phyloP scores from a whole-genome alignment of 2,113 vertebrate genomes.

The Falcunculus frontatus region DNA sequence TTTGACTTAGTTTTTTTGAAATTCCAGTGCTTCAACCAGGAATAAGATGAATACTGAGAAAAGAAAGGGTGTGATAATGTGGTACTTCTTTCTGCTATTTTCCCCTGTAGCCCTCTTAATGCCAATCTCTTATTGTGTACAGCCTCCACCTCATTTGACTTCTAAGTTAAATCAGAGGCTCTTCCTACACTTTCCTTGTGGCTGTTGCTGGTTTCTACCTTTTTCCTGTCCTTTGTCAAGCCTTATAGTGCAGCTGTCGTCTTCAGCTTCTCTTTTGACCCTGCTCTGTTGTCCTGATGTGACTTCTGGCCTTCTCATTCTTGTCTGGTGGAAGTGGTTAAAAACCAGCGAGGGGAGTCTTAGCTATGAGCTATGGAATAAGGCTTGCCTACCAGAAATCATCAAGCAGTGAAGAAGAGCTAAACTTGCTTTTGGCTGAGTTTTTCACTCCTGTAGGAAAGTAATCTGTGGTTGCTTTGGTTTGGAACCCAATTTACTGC shows the following conservation, averaged over 20 bases:
- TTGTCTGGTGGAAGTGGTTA: slow-evolving; percentile 48
- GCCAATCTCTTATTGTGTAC: neutral
- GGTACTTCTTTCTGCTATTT: neutral
- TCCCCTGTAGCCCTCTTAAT: neutral
- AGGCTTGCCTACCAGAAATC: slow-evolving; percentile 49
- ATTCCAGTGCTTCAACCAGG: neutral
- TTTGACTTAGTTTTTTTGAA: neutral
- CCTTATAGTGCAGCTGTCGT: neutral
- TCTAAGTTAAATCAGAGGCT: neutral
- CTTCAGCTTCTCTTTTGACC: slow-evolving; percentile 32
- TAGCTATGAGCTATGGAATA: slow-evolving; percentile 36
- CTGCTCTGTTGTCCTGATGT: slow-evolving; percentile 42
- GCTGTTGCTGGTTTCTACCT: neutral
- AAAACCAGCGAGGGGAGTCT: slow-evolving; percentile 41
- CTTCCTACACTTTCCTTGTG: neutral
- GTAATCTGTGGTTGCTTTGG: slow-evolving; percentile 60
- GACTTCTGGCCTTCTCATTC: slow-evolving; percentile 44
- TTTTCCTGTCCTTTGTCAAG: neutral
- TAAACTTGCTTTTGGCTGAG: slow-evolving; percentile 56
- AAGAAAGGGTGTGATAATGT: neutral
- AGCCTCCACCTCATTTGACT: neutral
- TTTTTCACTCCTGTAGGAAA: slow-evolving; percentile 46
- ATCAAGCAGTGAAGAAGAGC: slow-evolving; percentile 41
- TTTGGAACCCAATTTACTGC: slow-evolving; percentile 27
- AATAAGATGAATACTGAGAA: neutral